Evolutionary conservation across 2,113 vertebrate species (phyloP), one percentile per base, ranked within the genome.

Genomic region (Pseudolaguvia tuberculata): DNA sequence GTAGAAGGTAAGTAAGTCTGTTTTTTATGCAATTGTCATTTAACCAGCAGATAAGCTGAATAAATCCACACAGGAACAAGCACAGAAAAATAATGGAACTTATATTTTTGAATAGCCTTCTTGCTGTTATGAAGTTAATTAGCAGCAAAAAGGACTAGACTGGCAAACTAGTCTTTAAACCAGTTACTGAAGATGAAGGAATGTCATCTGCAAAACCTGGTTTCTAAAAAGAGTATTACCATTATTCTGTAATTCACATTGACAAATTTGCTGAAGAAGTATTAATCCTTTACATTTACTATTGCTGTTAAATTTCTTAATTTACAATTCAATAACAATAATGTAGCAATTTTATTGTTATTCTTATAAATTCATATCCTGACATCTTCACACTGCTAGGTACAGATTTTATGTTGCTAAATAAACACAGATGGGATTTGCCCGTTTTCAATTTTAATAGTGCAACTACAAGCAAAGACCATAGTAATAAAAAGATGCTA

Each of bases 1-100:
- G 93, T 98, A 68, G 89, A 98, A 95, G 97, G 97, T 98, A 93
- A 89, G 76, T 39, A 31, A 39, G 4, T 20, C 3, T 27, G 51
- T 7, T 45, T 53, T 42, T 42, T 42, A 65, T 45, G 39, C 39
- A 39, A 65, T 25, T 45, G 3, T 65, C 13, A 23, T 23, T 23
- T 45, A 25, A 65, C 39, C 18, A 65, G 13, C 61, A 65, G 39
- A 65, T 15, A 7, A 47, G 23, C n/a, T 62, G 17, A 61, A 17
- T 62, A 21, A 35, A 42, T 62, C 10, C 42, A 18, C 7, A 31
- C 8, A 10, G 27, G 13, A 2, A 35, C 11, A 18, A 1, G 12
- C n/a, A n/a, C n/a, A n/a, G n/a, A n/a, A 2, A 21, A 42, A 12
- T 39, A 0, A 12, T 20, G 11, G 18, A 62, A n/a, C 39, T 62